Base-by-base conservation (phyloP, 1,140 invertebrate genomes). In the Geopemphigus sp. region DNA sequence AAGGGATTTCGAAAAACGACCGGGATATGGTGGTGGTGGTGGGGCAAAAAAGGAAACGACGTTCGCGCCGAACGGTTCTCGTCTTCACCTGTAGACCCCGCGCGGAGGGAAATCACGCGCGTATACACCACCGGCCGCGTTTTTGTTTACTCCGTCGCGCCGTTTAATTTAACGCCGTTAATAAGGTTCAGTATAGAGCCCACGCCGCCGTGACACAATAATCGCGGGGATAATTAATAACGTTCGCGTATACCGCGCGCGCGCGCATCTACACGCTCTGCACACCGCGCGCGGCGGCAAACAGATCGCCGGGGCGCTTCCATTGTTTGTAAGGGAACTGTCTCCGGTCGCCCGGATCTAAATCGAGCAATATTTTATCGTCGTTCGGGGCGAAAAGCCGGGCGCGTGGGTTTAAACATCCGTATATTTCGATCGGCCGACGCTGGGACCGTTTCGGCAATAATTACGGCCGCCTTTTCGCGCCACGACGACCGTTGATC, bases 311-410 rank as follows among this genome's bases (percentile, higher is more conserved):
- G n/a, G n/a, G n/a, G n/a, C n/a, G n/a, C n/a, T n/a, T n/a, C 73
- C 73, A 76, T 76, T 76, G 73, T 76, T n/a, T 76, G 32, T 76
- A 76, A 59, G 73, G 59, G 73, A 57, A 76, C 59, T 59, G 73
- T 76, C 73, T 61, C 73, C 39, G 53, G 50, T 76, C 59, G 73
- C 73, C 73, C 29, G 56, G 12, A 56, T 76, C 73, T 76, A 76
- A 76, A 76, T 76, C 59, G 73, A 76, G 73, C 54, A 59, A 76
- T 76, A 76, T 76, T 72, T 70, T 59, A 80, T 66, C 68, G 59
- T 72, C 56, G 72, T 68, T 59, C 80, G 57, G 64, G 64, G 59
- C 64, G n/a, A 72, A 57, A 80, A 57, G 68, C 57, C 72, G 19
- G 53, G 24, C 4, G 32, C 32, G 32, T 39, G 3, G 32, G n/a